Evolutionary conservation across 1,140 invertebrate genomes (phyloP).

Genomic region (Lepidurus apus): DNA sequence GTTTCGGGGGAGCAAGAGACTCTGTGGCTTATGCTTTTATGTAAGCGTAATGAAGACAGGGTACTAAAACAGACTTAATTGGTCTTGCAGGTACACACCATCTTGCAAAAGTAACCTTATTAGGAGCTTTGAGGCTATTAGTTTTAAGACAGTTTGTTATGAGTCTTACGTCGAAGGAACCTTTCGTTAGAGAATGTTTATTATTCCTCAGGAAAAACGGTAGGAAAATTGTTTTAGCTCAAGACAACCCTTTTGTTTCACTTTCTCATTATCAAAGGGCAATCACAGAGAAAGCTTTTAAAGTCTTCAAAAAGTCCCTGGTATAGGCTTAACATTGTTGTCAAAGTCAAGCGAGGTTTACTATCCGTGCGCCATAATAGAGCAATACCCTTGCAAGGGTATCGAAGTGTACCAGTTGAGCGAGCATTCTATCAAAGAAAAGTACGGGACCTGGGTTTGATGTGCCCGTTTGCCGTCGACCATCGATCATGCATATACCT

Average conservation of each 20-base stretch:
- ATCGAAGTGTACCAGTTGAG: no score
- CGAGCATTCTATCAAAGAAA: no score
- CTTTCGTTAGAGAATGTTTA: background rate
- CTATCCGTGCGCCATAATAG: background rate
- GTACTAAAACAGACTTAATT: background rate
- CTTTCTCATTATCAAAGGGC: background rate
- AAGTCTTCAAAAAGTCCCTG: background rate
- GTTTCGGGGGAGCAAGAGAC: no score
- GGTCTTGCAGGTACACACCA: background rate
- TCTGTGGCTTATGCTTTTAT: background rate
- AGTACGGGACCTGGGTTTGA: background rate
- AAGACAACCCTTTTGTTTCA: background rate
- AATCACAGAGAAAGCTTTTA: background rate
- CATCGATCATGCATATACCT: constrained; percentile 3
- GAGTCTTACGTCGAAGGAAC: background rate
- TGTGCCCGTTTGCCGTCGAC: background rate
- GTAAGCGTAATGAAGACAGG: background rate
- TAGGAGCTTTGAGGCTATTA: background rate
- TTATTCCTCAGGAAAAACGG: background rate
- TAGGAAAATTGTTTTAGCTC: background rate
- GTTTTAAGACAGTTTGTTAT: background rate
- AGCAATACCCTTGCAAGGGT: background rate
- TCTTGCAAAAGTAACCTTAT: background rate
- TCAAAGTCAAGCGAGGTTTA: background rate
- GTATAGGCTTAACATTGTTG: background rate